Base-by-base conservation (phyloP, 1,140 invertebrate genomes). In the Lerema accius region DNA sequence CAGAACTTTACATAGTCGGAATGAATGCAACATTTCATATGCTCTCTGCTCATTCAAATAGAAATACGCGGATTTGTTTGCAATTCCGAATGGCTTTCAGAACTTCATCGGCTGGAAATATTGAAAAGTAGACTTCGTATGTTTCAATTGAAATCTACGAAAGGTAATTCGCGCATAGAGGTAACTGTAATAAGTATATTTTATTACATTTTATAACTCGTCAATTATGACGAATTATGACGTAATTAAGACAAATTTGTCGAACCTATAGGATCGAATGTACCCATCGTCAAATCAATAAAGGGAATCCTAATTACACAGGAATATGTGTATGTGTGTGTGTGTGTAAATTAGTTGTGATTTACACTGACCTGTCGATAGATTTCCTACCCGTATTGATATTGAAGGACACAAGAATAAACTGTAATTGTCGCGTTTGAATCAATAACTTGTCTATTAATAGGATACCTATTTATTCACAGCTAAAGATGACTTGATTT, bases 71-170 rank as follows among this genome's bases (percentile, higher is more conserved):
- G 17, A 58, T 58, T 43, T 58, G 40, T 58, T 58, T 45, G 40
- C 53, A 9, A 58, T 45, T 32, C 53, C 42, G 17, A 32, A 45
- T 58, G 35, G 53, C 23, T 58, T 56, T 56, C 23, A 58, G 26
- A 35, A 43, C 40, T 58, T 15, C n/a, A 43, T 45, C 53, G 26
- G 14, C 13, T 58, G 42, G 17, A 32, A 50, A 58, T 58, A 58
- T 45, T 45, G 53, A 11, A 42, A 55, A 55, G 13, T 13, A 14
- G 39, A 40, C 13, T 43, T 55, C n/a, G 16, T 39, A 55, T 9
- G 13, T 39, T 9, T 37, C 11, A 35, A 37, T 16, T 50, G 46
- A 49, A 32, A 49, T 49, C n/a, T n/a, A n/a, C n/a, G n/a, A n/a
- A n/a, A n/a, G n/a, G n/a, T n/a, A n/a, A n/a, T n/a, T n/a, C n/a